Evolutionary conservation across 2,888 invertebrate species (phyloP).

Genomic region (Rugalucina vietnamica): DNA sequence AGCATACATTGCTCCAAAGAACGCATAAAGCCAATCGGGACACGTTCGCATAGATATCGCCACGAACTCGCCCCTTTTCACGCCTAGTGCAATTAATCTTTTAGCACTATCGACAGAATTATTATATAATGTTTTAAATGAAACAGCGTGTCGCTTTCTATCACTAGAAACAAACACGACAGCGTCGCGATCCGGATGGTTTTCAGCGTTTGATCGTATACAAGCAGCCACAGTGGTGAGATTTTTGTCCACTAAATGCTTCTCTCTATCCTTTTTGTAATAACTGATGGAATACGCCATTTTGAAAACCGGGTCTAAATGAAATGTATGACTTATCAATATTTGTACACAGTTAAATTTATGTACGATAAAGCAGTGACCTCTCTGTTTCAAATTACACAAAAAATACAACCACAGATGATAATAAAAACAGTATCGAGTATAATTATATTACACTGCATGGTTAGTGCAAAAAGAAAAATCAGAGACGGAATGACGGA

Average conservation of each 20-base stretch:
- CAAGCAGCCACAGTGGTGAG: background rate
- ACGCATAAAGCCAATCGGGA: conserved; percentile 4
- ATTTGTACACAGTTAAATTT: too few relatives aligned
- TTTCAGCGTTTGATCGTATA: background rate
- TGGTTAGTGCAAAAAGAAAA: too few relatives aligned
- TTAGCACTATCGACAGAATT: background rate
- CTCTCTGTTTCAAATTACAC: too few relatives aligned
- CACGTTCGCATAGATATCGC: conserved; percentile 10
- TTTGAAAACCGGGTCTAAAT: too few relatives aligned
- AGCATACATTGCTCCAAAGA: conserved; percentile 10
- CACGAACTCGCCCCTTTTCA: background rate
- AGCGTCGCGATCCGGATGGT: background rate
- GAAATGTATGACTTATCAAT: too few relatives aligned
- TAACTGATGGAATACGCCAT: too few relatives aligned
- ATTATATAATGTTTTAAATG: background rate
- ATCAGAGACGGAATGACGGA: too few relatives aligned
- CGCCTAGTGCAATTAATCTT: background rate
- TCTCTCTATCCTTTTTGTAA: background rate
- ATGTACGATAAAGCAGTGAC: too few relatives aligned
- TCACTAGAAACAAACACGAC: conserved; percentile 2
- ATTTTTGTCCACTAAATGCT: background rate
- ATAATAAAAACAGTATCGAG: too few relatives aligned
- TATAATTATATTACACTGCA: too few relatives aligned
- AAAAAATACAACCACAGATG: too few relatives aligned
- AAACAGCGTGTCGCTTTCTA: background rate